These are phyloP conservation scores for Allacma fusca DNA, from an alignment of 2,888 invertebrate genomes.

Conservation along the genomic window DNA sequence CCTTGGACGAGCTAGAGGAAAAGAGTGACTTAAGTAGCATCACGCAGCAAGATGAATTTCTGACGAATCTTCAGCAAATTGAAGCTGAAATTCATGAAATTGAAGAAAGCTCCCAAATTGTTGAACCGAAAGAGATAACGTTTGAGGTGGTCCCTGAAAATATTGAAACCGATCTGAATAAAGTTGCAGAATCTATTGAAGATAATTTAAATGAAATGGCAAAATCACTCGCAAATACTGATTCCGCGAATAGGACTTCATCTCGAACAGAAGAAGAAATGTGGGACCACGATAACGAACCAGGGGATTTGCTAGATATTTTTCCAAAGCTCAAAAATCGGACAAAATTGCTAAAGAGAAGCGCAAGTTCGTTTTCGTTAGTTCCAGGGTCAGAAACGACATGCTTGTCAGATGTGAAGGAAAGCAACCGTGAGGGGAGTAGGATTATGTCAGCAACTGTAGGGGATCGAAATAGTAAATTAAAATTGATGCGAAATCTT, in stretches of 20 bases:
- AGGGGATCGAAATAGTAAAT: constrained; percentile 17
- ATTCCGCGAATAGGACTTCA: background rate
- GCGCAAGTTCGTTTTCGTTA: background rate
- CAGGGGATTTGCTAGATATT: background rate
- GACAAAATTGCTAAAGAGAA: background rate
- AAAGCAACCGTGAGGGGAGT: background rate
- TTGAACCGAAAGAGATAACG: background rate
- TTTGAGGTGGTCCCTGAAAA: background rate
- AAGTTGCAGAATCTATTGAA: background rate
- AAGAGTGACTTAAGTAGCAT: background rate
- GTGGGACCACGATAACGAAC: background rate
- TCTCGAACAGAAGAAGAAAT: background rate
- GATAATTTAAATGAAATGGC: background rate
- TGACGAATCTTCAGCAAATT: background rate
- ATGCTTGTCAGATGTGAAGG: background rate
- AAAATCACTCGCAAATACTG: background rate
- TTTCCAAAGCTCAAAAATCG: background rate
- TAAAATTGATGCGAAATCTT: constrained; percentile 38
- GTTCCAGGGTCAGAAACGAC: background rate
- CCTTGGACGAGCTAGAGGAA: background rate
- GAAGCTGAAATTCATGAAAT: background rate
- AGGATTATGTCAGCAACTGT: too few species aligned
- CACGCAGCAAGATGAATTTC: background rate
- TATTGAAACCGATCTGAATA: background rate
- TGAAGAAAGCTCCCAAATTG: background rate